Conservation (phyloP, 92 coral and sea anemone genomes). For the Porites lobata region DNA sequence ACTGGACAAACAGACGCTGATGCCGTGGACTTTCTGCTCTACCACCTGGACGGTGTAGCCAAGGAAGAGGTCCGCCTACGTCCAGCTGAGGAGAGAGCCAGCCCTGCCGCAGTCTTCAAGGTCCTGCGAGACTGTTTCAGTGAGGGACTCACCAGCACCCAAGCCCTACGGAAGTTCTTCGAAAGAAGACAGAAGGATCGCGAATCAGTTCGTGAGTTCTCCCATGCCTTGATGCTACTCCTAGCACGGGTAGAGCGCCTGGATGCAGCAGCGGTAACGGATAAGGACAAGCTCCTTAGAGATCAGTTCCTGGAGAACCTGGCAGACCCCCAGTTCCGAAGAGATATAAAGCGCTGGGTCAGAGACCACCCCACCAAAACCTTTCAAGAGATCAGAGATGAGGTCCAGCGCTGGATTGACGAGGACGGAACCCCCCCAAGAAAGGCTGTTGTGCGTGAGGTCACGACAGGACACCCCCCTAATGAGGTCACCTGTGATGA, state of each 20-base stretch:
- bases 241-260: not conserved
- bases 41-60: no score
- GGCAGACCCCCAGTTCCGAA: not conserved
- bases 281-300: constrained; percentile 25
- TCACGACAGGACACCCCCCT: no score
- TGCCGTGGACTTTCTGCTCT: no score
- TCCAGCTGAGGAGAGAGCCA: no score
- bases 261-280: not conserved
- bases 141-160: constrained; percentile 17
- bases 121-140: not conserved
- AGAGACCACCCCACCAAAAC: constrained; percentile 42
- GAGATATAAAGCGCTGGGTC: constrained; percentile 44
- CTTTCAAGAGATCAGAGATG: constrained; percentile 35
- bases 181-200: constrained; percentile 15
- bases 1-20: no score
- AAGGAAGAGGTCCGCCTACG: no score
- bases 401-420: constrained; percentile 3
- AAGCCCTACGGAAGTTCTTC: constrained; percentile 36
- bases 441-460: no score
- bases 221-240: constrained; percentile 20
- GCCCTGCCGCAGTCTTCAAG: no score
- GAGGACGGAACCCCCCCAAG: constrained; percentile 5
- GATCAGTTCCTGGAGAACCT: constrained; percentile 5
- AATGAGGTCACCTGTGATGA: no score
- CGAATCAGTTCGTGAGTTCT: constrained; percentile 3